Base-by-base conservation (phyloP, 2,113 vertebrate species). In the Fulmarus glacialis region DNA sequence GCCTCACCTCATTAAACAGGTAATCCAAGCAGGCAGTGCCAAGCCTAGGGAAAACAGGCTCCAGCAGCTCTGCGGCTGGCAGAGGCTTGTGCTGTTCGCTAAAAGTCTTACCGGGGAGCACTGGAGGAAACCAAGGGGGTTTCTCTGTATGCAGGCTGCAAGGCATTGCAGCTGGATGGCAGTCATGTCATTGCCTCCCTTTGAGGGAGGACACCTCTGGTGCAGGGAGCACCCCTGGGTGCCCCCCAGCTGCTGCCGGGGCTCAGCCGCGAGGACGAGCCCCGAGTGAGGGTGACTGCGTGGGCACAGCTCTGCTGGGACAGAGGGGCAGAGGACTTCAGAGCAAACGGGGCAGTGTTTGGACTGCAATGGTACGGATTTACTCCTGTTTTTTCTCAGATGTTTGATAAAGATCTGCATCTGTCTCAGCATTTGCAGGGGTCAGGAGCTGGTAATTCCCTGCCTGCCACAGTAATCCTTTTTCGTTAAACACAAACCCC, bases 251-350 rank as follows among this genome's bases (percentile, higher is more conserved):
- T 77, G 36, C 1, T 1, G 5, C 23, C 0, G 1, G 40, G 32
- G 42, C 62, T 74, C 42, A 56, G 84, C 11, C 4, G 3, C 3
- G 5, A 50, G 1, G 1, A n/a, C 2, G 8, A 81, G 15, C 8
- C 15, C 40, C 2, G 3, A 8, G 5, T 1, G 6, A 84, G 29
- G 17, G 55, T 56, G 59, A 34, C 19, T 1, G 2, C 0, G 4
- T 30, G 16, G 53, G 24, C 19, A 48, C 13, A 5, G 23, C 40
- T 74, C 55, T 3, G 0, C 34, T 16, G 19, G 18, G n/a, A 53
- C 27, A 24, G 47, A 3, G 26, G 36, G 8, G 9, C 27, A 74
- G 75, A 66, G 29, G 32, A 13, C 42, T 29, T 24, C 56, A 53
- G 27, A 68, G n/a, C 42, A 30, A 80, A 48, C 0, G 2, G 16